A percentile compares a stretch with the other conserved stretches of the same genome.
Evolutionary conservation across 53 echinoderm and acorn worm genomes (phyloP).

Genomic region (Zoroaster sp.): DNA sequence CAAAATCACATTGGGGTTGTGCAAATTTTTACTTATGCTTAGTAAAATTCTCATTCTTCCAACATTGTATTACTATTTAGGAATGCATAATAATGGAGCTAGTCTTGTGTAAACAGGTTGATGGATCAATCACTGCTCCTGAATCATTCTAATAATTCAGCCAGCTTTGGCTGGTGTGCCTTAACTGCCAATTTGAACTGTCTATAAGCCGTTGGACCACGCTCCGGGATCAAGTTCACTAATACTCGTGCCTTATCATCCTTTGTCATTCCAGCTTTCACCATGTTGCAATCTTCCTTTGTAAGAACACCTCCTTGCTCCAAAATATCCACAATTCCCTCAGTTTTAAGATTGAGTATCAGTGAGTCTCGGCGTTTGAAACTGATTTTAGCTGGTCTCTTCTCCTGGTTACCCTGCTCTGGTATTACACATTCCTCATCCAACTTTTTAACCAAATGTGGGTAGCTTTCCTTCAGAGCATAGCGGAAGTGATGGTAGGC

Average conservation of each 20-base stretch:
- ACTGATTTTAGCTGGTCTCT: slow-evolving; percentile 21
- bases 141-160: slow-evolving; percentile 69
- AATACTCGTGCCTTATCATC: slow-evolving; percentile 81
- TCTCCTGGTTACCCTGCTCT: neutral
- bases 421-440: slow-evolving; percentile 37
- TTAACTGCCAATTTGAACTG: slow-evolving; percentile 72
- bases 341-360: slow-evolving; percentile 77
- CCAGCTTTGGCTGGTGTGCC: slow-evolving; percentile 75
- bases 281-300: slow-evolving; percentile 64
- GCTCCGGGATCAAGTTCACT: slow-evolving; percentile 70
- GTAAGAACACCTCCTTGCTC: slow-evolving; percentile 69
- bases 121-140: neutral
- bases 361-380: slow-evolving; percentile 66
- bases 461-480: slow-evolving; percentile 78
- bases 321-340: slow-evolving; percentile 66
- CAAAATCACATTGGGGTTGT: no score
- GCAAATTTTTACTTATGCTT: no score
- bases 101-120: no score
- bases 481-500: slow-evolving; percentile 94
- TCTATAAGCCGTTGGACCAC: slow-evolving; percentile 77
- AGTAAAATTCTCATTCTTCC: no score
- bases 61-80: no score
- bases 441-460: slow-evolving; percentile 71
- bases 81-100: neutral
- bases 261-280: slow-evolving; percentile 64